Evolutionary conservation across 2,888 invertebrate genomes (phyloP), one percentile per base, ranked within the genome.

Genomic region (Diploptera punctata): DNA sequence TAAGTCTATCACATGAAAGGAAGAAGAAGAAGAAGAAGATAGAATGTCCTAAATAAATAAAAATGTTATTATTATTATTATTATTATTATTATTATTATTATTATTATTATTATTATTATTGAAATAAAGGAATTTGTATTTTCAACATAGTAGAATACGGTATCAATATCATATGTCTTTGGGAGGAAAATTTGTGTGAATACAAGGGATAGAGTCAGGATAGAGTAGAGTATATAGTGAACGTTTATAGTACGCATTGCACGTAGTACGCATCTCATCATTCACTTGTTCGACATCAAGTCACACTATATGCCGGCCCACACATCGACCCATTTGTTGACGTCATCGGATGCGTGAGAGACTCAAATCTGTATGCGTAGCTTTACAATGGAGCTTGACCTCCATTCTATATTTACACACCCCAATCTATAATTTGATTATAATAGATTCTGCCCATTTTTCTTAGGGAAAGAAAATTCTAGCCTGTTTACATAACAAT

Each of bases 311-410:
- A 1, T 16, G 19, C 52, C 21, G 21, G 13, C 26, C 29, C n/a
- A 57, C 57, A 16, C 57, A 57, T 57, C 57, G 57, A 57, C 57
- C 57, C 31, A 57, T 1, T 10, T 29, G 57, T 29, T 57, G 24
- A 29, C 57, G 57, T 57, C 31, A 57, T 24, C 26, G 24, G 57
- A 10, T 57, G 33, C 52, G 21, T 21, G 52, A 21, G 21, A 52
- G 9, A 21, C 52, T 4, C 33, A 33, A 33, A 33, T 33, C 29
- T 29, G 31, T n/a, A 29, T 57, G 57, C 57, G n/a, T 57, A 10
- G 29, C 29, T 10, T 10, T 33, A 33, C 33, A 33, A 33, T 33
- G 10, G 5, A 33, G 33, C 33, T 10, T 33, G n/a, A 33, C 33
- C 33, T 5, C 33, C n/a, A n/a, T n/a, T n/a, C n/a, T n/a, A n/a